Evolutionary conservation across 1,140 invertebrate genomes (phyloP).

Genomic region (Drosophila grimshawi): DNA sequence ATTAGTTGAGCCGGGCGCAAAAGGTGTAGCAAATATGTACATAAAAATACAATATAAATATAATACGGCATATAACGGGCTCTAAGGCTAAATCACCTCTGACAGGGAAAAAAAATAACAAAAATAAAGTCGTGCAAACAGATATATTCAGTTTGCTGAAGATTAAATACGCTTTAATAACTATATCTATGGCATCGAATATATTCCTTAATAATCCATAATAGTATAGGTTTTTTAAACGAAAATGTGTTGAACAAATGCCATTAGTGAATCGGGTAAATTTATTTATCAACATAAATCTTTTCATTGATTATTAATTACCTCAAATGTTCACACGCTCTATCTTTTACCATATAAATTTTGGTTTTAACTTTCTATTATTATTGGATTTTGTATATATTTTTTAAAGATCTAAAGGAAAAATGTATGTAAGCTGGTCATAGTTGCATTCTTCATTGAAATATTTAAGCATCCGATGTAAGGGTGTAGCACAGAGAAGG

Average conservation of each 20-base stretch:
- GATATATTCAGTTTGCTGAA: background rate
- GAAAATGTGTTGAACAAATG: background rate
- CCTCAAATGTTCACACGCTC: background rate
- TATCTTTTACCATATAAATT: background rate
- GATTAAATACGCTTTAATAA: background rate
- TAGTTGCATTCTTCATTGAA: background rate
- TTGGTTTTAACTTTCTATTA: background rate
- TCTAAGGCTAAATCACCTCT: constrained; percentile 16
- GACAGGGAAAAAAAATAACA: background rate
- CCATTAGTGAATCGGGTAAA: background rate
- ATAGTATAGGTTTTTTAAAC: too few species aligned
- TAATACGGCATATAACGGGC: constrained; percentile 15
- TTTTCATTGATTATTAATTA: constrained; percentile 4
- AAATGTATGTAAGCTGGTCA: background rate
- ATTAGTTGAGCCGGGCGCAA: constrained; percentile 48
- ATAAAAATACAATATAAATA: constrained; percentile 30
- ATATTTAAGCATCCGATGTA: background rate
- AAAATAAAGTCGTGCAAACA: background rate
- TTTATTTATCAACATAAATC: background rate
- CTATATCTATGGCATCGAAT: too few species aligned
- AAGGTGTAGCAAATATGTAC: constrained; percentile 50
- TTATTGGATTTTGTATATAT: background rate
- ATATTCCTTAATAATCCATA: too few species aligned
- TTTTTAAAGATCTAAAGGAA: background rate
- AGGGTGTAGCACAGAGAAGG: background rate